Base-by-base conservation (phyloP, 2,888 invertebrate genomes). In the Agapetus fuscipes region DNA sequence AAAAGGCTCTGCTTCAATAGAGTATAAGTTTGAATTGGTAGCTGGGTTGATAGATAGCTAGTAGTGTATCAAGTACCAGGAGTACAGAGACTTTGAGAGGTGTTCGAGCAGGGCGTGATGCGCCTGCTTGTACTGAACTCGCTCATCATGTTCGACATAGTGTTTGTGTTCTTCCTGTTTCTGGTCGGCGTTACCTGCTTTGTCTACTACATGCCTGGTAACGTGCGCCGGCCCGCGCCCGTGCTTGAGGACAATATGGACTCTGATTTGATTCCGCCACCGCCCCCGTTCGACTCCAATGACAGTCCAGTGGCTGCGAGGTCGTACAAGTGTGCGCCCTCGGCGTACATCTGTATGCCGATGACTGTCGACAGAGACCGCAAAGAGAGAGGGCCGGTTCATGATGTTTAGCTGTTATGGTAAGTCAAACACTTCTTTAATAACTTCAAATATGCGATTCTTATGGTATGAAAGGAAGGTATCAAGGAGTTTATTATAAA, bases 81-180 rank as follows among this genome's bases (percentile, higher is more conserved):
- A 30, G 39, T 24, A 13, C 39, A 43, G 31, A 28, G 34, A 29
- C 29, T 14, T 34, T 30, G 17, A 12, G 12, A 37, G 44, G 44
- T 40, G 37, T 34, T 25, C 29, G 37, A 34, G 25, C 30, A 34
- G 16, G 41, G 45, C 72, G 74, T 72, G 71, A 85, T 86, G 85
- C 83, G 83, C 77, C 74, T 85, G 61, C 76, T 84, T 78, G 83
- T 83, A 75, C 76, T 84, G 69, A 85, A 85, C 71, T 84, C 84
- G 58, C 75, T 86, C 64, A 78, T 85, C 72, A 84, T 85, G 83
- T 86, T 86, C 74, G 84, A 86, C 71, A 78, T 84, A 64, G 84
- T 85, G 66, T 86, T 86, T 73, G 75, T 84, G 68, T 85, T 85
- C 67, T 85, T 86, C 72, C 72, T 86, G 60, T 85, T 86, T 68